Conservation (phyloP, 2,888 invertebrate species). For the Noctua fimbriata region DNA sequence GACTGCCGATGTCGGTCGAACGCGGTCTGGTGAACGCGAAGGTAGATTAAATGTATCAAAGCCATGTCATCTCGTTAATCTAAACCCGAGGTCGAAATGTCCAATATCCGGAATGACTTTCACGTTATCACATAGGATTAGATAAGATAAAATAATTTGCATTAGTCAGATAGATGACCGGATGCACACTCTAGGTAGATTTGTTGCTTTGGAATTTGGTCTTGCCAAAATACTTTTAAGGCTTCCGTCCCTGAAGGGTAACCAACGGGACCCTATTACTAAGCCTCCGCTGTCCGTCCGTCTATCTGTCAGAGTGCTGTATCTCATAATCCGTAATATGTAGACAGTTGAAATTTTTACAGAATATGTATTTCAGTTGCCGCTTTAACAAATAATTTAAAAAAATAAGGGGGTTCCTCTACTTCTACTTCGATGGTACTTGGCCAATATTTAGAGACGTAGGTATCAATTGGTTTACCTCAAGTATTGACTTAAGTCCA, state of each 20-base stretch:
- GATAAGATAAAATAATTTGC: slow-evolving; percentile 12
- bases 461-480: slow-evolving; percentile 13
- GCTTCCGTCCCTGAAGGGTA: too few relatives aligned
- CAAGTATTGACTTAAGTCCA: slow-evolving; percentile 36
- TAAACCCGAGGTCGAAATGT: slow-evolving; percentile 15
- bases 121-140: slow-evolving; percentile 13
- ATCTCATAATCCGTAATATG: too few relatives aligned
- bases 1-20: too few relatives aligned
- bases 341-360: too few relatives aligned
- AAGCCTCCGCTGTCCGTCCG: too few relatives aligned
- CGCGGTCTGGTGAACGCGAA: not conserved
- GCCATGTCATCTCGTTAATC: slow-evolving; percentile 11
- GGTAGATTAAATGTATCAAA: slow-evolving; percentile 3
- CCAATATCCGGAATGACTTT: slow-evolving; percentile 26
- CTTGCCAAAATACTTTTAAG: not conserved
- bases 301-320: too few relatives aligned
- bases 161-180: slow-evolving; percentile 1
- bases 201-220: not conserved
- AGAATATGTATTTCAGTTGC: too few relatives aligned
- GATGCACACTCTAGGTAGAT: slow-evolving; percentile 1
- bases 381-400: too few relatives aligned
- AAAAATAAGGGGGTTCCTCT: too few relatives aligned
- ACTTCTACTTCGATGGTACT: too few relatives aligned
- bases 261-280: too few relatives aligned
- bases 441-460: not conserved